These are phyloP conservation scores for Xestia xanthographa DNA, from an alignment of 2,888 invertebrate species.

Conservation along the genomic window DNA sequence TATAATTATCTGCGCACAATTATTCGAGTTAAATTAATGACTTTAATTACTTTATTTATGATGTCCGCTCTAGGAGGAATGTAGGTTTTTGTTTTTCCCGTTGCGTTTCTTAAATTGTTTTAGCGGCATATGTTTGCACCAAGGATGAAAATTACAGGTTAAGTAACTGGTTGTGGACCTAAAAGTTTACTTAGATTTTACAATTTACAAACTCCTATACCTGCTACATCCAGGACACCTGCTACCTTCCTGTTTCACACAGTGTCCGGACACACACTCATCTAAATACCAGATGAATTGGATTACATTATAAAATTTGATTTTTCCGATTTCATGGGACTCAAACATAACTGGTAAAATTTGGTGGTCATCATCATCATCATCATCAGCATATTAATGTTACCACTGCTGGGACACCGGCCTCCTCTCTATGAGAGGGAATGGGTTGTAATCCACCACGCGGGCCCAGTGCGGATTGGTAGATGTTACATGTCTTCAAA, in stretches of 20 bases:
- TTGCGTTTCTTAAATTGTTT: constrained; percentile 35
- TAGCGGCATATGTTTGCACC: background rate
- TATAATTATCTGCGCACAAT: constrained; percentile 65
- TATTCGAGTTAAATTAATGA: constrained; percentile 61
- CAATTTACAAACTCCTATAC: background rate
- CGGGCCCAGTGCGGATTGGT: no score
- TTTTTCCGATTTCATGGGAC: background rate
- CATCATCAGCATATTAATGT: no score
- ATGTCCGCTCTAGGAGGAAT: constrained; percentile 48
- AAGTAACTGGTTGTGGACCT: background rate
- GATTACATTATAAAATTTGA: background rate
- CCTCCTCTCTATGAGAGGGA: no score
- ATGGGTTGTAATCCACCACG: no score
- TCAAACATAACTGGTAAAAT: background rate
- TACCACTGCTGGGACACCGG: no score
- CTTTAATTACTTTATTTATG: constrained; percentile 65
- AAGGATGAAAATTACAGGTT: background rate
- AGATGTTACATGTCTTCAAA: no score
- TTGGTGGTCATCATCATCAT: no score
- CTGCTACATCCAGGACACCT: background rate
- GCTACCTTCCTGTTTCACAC: background rate
- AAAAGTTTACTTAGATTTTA: background rate
- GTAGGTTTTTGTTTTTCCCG: constrained; percentile 44
- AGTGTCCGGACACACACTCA: background rate
- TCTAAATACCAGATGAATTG: background rate